Conservation (phyloP, 2,888 invertebrate species). For the Andrena chrysosceles region DNA sequence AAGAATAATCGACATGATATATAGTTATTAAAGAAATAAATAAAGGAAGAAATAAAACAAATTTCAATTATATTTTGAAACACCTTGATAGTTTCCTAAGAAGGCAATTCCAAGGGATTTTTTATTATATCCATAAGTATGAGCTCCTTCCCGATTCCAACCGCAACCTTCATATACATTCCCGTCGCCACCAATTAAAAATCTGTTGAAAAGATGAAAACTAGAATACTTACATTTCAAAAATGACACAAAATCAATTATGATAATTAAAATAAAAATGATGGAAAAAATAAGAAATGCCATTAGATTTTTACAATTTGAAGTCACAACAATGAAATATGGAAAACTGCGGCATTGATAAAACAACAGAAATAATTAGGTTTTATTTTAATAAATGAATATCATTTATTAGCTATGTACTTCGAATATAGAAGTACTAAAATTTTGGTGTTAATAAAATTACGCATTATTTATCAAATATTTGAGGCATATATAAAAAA, state of each 20-base stretch:
- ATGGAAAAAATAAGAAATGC: background rate
- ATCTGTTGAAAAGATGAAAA: constrained; percentile 81
- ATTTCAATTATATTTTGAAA: background rate
- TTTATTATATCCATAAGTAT: constrained; percentile 87
- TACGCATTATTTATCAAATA: background rate
- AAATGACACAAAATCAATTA: background rate
- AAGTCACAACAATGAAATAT: too few relatives aligned
- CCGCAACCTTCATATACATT: constrained; percentile 89
- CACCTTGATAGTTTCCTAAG: constrained; percentile 85
- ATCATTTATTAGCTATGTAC: background rate
- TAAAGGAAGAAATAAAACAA: background rate
- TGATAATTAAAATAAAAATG: background rate
- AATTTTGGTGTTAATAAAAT: background rate
- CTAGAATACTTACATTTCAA: background rate
- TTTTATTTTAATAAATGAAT: background rate
- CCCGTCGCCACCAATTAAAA: constrained; percentile 88
- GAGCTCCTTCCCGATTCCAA: constrained; percentile 88
- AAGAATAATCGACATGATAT: background rate
- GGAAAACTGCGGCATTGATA: background rate
- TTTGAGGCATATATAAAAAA: background rate
- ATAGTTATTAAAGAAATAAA: background rate
- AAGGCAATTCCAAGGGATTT: constrained; percentile 88
- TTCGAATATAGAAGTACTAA: too few relatives aligned
- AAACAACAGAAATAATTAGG: background rate
- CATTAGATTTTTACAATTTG: too few relatives aligned